Conservation (phyloP, 2,113 vertebrate genomes). For the Oophaga pumilio region DNA sequence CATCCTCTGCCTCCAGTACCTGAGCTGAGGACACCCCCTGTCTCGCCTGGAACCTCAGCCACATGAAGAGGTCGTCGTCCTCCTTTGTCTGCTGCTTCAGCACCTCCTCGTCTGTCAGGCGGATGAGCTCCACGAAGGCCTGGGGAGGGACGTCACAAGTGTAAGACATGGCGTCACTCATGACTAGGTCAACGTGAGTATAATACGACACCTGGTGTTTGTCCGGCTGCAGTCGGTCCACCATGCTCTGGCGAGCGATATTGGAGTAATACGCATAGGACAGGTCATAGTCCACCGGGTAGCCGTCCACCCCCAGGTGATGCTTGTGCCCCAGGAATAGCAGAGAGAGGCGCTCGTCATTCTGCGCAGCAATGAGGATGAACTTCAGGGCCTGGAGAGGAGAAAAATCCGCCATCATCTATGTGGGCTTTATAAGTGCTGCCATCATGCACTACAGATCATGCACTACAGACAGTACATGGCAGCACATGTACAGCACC, state of each 20-base stretch:
- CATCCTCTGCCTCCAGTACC: slow-evolving; percentile 61
- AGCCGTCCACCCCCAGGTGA: slow-evolving; percentile 65
- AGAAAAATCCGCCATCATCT: background rate
- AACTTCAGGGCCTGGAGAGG: slow-evolving; percentile 71
- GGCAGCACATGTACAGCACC: too few species aligned
- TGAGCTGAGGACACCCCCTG: slow-evolving; percentile 73
- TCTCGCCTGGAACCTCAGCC: slow-evolving; percentile 76
- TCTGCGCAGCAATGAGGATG: slow-evolving; percentile 72
- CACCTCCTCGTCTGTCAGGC: slow-evolving; percentile 70
- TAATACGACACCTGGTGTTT: slow-evolving; percentile 68
- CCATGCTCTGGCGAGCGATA: slow-evolving; percentile 71
- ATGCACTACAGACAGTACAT: background rate
- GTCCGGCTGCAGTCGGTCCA: slow-evolving; percentile 66
- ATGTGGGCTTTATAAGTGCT: background rate
- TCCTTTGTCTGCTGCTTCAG: slow-evolving; percentile 72
- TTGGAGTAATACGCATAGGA: slow-evolving; percentile 79
- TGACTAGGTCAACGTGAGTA: too few species aligned
- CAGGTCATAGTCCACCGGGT: slow-evolving; percentile 67
- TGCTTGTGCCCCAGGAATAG: slow-evolving; percentile 75
- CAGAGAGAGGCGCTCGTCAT: slow-evolving; percentile 71
- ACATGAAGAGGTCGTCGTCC: slow-evolving; percentile 77
- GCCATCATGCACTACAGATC: background rate
- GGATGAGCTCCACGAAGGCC: slow-evolving; percentile 74
- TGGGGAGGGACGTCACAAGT: slow-evolving; percentile 39
- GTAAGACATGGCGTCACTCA: too few species aligned